These are phyloP conservation scores for Callinectes sapidus DNA, from an alignment of 2,888 invertebrate species.

Conservation along the genomic window DNA sequence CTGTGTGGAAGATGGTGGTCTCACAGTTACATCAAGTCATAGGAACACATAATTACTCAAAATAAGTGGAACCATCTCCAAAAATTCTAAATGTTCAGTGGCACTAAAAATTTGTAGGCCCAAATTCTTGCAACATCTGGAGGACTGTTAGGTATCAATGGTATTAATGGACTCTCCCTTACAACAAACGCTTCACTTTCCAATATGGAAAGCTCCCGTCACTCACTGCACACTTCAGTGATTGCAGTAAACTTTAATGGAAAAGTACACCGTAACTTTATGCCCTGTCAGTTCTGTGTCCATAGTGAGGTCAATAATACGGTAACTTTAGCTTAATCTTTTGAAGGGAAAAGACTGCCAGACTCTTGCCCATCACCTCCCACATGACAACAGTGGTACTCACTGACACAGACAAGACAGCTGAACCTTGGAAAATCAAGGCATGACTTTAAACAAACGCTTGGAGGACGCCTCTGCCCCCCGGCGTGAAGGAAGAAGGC, in stretches of 20 bases:
- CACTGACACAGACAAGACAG: slow-evolving; percentile 18
- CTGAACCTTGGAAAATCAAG: slow-evolving; percentile 33
- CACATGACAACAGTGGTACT: background rate
- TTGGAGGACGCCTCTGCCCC: background rate
- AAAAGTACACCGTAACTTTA: background rate
- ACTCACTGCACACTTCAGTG: slow-evolving; percentile 11
- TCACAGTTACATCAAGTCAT: slow-evolving; percentile 2
- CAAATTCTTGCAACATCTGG: slow-evolving; percentile 6
- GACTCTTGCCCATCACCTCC: slow-evolving; percentile 1
- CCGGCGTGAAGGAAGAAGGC: background rate
- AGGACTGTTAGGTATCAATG: background rate
- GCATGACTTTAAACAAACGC: slow-evolving; percentile 20
- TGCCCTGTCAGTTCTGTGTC: background rate
- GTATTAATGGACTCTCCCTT: background rate
- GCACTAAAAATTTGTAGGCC: background rate
- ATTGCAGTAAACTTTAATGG: background rate
- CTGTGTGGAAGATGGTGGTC: background rate
- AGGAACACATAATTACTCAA: slow-evolving; percentile 12
- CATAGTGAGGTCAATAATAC: background rate
- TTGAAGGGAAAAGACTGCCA: background rate
- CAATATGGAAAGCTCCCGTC: slow-evolving; percentile 21
- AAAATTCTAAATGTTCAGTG: background rate
- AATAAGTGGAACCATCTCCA: background rate
- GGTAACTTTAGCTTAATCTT: background rate
- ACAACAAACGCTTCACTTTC: slow-evolving; percentile 24